phyloP scores from a whole-genome alignment of 2,797 vertebrate species.

The Myotis myotis region DNA sequence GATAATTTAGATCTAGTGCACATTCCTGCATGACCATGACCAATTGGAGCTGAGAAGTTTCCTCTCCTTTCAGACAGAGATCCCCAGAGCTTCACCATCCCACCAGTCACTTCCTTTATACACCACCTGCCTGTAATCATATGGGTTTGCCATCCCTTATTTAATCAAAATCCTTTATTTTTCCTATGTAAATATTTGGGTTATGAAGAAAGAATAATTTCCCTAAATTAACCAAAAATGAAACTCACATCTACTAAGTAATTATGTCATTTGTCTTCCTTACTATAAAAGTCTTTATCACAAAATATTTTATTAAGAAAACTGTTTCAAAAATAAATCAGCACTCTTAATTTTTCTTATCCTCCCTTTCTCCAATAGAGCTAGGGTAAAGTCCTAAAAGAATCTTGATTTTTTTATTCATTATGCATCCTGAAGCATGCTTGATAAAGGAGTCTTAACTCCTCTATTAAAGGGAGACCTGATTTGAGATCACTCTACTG shows the following conservation, averaged over 20 bases:
- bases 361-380: constrained; percentile 64
- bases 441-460: constrained; percentile 76
- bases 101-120: background rate
- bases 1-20: background rate
- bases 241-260: background rate
- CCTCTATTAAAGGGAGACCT: constrained; percentile 69
- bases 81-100: too few species aligned
- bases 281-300: background rate
- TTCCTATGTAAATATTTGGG: background rate
- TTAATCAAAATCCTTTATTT: background rate
- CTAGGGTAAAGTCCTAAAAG: constrained; percentile 70
- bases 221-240: background rate
- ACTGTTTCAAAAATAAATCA: constrained; percentile 76
- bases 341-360: constrained; percentile 80
- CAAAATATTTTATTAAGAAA: constrained; percentile 80
- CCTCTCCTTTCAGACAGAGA: background rate
- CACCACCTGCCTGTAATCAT: fast-evolving
- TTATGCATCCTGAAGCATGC: constrained; percentile 78
- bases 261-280: background rate
- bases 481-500: constrained; percentile 76
- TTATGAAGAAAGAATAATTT: background rate
- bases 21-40: background rate
- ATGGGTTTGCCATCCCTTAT: background rate
- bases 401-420: constrained; percentile 56
- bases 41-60: background rate